These are phyloP conservation scores for Alloscopus bannaensis DNA, from an alignment of 2,888 invertebrate genomes.

Conservation along the genomic window DNA sequence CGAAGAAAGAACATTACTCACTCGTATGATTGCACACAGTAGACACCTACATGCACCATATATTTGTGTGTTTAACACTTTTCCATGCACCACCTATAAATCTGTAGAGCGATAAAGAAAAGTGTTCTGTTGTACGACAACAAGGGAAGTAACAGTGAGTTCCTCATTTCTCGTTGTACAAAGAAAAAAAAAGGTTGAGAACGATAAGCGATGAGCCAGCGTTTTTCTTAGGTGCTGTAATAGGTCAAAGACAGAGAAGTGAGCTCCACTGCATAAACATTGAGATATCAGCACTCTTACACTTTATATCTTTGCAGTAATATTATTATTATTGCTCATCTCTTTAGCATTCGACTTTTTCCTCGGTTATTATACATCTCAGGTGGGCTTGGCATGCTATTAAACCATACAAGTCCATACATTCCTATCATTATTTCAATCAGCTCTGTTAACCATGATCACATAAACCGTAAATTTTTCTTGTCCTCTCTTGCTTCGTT, in stretches of 20 bases:
- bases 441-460: conserved; percentile 50
- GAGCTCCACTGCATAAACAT: conserved; percentile 1
- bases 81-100: too few relatives aligned
- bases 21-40: too few relatives aligned
- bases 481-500: background rate
- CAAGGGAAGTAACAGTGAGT: too few relatives aligned
- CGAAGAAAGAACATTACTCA: too few relatives aligned
- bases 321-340: background rate
- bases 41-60: too few relatives aligned
- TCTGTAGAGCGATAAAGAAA: too few relatives aligned
- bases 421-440: conserved; percentile 57
- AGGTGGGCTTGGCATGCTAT: conserved; percentile 61
- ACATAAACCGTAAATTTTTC: conserved; percentile 54
- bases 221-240: conserved; percentile 4
- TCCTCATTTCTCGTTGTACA: too few relatives aligned
- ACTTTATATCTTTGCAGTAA: background rate
- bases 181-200: background rate
- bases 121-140: too few relatives aligned
- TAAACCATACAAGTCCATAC: conserved; percentile 59
- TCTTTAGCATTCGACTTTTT: background rate
- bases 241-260: conserved; percentile 1
- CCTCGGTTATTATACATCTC: conserved; percentile 4
- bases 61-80: too few relatives aligned
- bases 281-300: conserved; percentile 11
- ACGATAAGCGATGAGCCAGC: conserved; percentile 16